Evolutionary conservation across 2,797 vertebrate genomes (phyloP).

Genomic region (Phaenicophaeus curvirostris): DNA sequence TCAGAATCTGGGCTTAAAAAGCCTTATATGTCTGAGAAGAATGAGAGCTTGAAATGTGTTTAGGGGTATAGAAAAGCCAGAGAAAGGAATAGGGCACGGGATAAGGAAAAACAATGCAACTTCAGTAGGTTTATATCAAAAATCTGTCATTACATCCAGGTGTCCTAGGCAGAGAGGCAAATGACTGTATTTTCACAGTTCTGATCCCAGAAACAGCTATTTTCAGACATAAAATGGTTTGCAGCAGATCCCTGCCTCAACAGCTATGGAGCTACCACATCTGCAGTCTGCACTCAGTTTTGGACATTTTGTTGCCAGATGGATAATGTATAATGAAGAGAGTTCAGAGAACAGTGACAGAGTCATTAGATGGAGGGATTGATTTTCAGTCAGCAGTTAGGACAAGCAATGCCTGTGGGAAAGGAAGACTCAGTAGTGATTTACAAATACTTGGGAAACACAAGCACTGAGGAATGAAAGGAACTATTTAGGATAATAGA

Average conservation of each 20-base stretch:
- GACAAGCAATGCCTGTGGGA: slow-evolving; percentile 60
- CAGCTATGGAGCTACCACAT: neutral
- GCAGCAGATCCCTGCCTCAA: neutral
- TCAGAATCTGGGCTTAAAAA: neutral
- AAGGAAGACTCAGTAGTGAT: slow-evolving; percentile 37
- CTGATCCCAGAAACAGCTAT: neutral
- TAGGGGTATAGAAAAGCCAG: neutral
- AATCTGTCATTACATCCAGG: neutral
- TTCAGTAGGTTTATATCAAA: neutral
- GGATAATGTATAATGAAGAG: slow-evolving; percentile 59
- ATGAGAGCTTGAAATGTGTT: neutral
- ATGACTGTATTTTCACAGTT: neutral
- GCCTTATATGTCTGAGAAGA: neutral
- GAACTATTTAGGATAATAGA: slow-evolving; percentile 17
- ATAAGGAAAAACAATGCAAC: neutral
- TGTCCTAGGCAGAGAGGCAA: neutral
- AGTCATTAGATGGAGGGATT: slow-evolving; percentile 37
- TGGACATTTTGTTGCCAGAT: slow-evolving; percentile 48
- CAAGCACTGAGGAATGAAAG: slow-evolving; percentile 15
- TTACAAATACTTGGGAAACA: slow-evolving; percentile 54
- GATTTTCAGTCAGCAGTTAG: slow-evolving; percentile 60
- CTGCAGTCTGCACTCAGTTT: neutral
- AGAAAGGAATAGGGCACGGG: neutral
- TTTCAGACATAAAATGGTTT: neutral
- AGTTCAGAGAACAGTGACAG: slow-evolving; percentile 57